Conservation (phyloP, 2,113 vertebrate species). For the Neopipo cinnamomea region DNA sequence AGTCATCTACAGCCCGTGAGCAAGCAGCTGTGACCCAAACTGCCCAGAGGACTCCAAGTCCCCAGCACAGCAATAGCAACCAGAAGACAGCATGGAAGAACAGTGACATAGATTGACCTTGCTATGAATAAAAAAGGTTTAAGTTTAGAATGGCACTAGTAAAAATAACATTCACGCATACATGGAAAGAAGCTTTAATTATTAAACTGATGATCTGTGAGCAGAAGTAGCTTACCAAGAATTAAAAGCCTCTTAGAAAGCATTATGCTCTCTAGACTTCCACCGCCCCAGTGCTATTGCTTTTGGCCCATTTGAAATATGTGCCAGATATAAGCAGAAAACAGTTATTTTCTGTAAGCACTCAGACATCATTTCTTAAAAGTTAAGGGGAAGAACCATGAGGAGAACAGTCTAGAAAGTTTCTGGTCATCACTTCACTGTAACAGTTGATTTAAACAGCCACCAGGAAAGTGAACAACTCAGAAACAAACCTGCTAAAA, state of each 20-base stretch:
- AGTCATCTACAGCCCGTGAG: rapidly evolving
- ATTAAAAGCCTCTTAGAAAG: slow-evolving; percentile 36
- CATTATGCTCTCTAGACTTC: not conserved
- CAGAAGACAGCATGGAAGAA: not conserved
- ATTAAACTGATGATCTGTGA: not conserved
- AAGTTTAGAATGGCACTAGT: not conserved
- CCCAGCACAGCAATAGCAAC: rapidly evolving
- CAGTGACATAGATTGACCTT: not conserved
- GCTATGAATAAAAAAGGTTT: not conserved
- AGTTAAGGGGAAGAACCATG: rapidly evolving
- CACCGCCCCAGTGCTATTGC: not conserved
- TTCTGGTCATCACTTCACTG: not conserved
- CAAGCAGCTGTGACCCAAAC: not conserved
- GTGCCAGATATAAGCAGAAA: not conserved
- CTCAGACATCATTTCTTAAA: rapidly evolving
- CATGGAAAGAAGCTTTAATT: slow-evolving; percentile 7
- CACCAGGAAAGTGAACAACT: not conserved
- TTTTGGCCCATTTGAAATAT: not conserved
- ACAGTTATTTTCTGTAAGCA: not conserved
- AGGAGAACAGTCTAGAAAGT: not conserved
- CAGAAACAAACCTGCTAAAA: not conserved
- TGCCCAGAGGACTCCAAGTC: not conserved
- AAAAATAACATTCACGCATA: not conserved
- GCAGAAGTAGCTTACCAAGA: slow-evolving; percentile 18
- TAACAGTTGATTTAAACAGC: not conserved